A percentile compares a stretch with the other conserved stretches of the same genome.
These are phyloP conservation scores for Euplagia quadripunctaria DNA, from an alignment of 2,888 invertebrate species.

Conservation along the genomic window DNA sequence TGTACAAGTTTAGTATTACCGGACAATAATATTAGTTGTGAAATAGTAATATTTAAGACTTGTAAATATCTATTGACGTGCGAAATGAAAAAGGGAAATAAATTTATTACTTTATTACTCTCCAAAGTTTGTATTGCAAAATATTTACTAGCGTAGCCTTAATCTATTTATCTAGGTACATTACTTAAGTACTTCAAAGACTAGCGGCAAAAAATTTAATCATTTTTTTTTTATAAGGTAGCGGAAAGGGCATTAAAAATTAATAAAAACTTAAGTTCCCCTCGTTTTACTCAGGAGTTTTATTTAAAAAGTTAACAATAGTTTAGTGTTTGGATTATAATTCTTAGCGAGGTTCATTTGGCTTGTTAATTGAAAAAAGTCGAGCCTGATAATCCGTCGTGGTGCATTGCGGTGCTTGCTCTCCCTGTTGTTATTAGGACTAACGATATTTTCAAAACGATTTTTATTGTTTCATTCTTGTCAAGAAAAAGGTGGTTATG, in stretches of 20 bases:
- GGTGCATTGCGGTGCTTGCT: constrained; percentile 78
- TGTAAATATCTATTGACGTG: too few species aligned
- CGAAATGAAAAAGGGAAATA: too few species aligned
- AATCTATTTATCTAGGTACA: neutral
- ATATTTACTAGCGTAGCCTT: neutral
- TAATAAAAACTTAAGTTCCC: neutral
- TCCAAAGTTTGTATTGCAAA: neutral
- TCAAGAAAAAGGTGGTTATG: neutral
- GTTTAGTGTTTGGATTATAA: constrained; percentile 51
- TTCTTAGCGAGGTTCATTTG: constrained; percentile 68
- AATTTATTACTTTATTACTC: neutral
- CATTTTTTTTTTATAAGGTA: neutral
- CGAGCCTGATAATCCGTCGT: constrained; percentile 75
- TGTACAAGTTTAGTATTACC: too few species aligned
- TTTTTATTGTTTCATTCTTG: neutral
- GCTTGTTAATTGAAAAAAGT: constrained; percentile 81
- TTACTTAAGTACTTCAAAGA: neutral
- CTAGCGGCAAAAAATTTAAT: neutral
- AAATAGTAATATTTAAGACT: too few species aligned
- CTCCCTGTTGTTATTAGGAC: constrained; percentile 52
- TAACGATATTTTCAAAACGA: constrained; percentile 41
- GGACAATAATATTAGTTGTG: too few species aligned
- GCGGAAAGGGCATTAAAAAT: neutral
- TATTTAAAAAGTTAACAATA: constrained; percentile 25
- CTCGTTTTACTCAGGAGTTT: neutral